Evolutionary conservation across 2,797 vertebrate genomes (phyloP), one percentile per base, ranked within the genome.

Genomic region (Poeciliopsis gracilis): DNA sequence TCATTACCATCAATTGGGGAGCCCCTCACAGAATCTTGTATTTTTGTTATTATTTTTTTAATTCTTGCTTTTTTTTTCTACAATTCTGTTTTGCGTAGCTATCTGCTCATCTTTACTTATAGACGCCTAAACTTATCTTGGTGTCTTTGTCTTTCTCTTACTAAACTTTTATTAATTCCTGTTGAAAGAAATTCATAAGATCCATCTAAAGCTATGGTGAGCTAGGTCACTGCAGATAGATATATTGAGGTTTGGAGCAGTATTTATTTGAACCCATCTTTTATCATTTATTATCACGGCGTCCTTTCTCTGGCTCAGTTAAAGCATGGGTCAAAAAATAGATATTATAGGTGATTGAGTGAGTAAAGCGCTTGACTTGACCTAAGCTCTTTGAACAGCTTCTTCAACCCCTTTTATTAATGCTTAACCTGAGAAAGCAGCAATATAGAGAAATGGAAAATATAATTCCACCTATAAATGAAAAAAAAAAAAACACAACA

Each of bases 401-500:
- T 78, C 51, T 76, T 23, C 72, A 61, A 86, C 59, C 69, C 33
- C 28, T 77, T 77, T 84, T 75, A 84, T 83, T 79, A 82, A 79
- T 77, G 57, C 55, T 79, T 72, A 76, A 77, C 47, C 10, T 66
- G 45, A 72, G 75, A 80, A 41, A 55, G 71, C 70, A 79, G 47
- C 15, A n/a, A 79, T 28, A 73, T 41, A 77, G 63, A 76, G 74
- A 74, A 49, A 73, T 61, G 5, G 55, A n/a, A 77, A 72, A 84
- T 47, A 69, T 81, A 63, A 74, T 82, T 82, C 41, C 69, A 11
- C 61, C 15, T 61, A 16, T 16, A 59, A 25, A 53, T 25, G 20
- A 51, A 53, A 76, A 71, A 25, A 23, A 3, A 55, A 25, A 45
- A 57, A 57, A 45, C 1, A 45, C 2, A 38, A 38, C 6, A 70